A percentile compares a stretch with the other conserved stretches of the same genome.
Conservation (phyloP, 2,888 invertebrate genomes). For the Aporophyla nigra region DNA sequence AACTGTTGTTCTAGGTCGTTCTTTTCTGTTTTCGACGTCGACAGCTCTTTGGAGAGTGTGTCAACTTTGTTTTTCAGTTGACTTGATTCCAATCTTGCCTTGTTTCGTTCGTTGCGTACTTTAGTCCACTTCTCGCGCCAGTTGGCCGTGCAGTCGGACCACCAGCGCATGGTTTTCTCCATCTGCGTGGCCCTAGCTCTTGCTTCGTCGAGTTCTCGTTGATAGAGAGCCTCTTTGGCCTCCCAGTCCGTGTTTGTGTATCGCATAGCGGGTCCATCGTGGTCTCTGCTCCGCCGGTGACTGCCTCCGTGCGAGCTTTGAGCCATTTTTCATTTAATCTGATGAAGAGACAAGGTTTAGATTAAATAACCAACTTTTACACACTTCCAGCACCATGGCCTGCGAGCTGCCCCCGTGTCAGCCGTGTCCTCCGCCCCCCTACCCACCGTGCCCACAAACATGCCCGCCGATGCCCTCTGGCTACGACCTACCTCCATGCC, state of each 20-base stretch:
- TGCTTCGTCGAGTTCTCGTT: slow-evolving; percentile 97
- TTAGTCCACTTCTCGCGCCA: slow-evolving; percentile 99
- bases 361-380: neutral
- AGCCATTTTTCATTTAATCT: slow-evolving; percentile 81
- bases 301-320: slow-evolving; percentile 94
- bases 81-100: slow-evolving; percentile 97
- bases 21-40: slow-evolving; percentile 94
- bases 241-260: slow-evolving; percentile 95
- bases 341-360: slow-evolving; percentile 8
- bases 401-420: slow-evolving; percentile 75
- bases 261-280: slow-evolving; percentile 91
- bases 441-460: slow-evolving; percentile 75
- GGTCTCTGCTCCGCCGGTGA: slow-evolving; percentile 91
- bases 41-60: slow-evolving; percentile 94
- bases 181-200: slow-evolving; percentile 98
- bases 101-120: slow-evolving; percentile 97
- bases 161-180: slow-evolving; percentile 99
- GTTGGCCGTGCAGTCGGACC: slow-evolving; percentile 99
- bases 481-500: slow-evolving; percentile 74
- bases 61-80: slow-evolving; percentile 95
- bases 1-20: slow-evolving; percentile 95
- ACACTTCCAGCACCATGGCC: slow-evolving; percentile 63
- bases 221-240: slow-evolving; percentile 93
- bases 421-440: slow-evolving; percentile 78
- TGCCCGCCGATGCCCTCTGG: slow-evolving; percentile 73